Evolutionary conservation across 1,140 invertebrate species (phyloP).

Genomic region (Rhyacophila brunnea): DNA sequence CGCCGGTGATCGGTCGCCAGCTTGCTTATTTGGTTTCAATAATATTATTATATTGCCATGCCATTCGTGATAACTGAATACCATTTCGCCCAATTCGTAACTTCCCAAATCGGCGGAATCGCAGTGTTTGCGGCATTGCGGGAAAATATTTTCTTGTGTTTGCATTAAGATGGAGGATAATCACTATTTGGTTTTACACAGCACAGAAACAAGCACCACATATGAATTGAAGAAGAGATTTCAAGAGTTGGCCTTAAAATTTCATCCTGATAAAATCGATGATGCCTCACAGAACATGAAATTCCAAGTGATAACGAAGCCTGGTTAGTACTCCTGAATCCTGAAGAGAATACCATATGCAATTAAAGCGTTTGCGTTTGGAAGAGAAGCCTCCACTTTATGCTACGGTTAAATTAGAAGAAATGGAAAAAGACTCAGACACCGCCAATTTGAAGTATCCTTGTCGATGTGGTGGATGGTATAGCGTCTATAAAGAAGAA

Average conservation of each 20-base stretch:
- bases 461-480: conserved; percentile 65
- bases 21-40: too few species aligned
- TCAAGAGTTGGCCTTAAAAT: conserved; percentile 56
- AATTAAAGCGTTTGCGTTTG: conserved; percentile 51
- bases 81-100: too few species aligned
- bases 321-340: conserved; percentile 56
- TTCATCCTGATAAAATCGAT: conserved; percentile 64
- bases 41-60: too few species aligned
- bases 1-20: too few species aligned
- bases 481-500: conserved; percentile 53
- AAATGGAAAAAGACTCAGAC: conserved; percentile 51
- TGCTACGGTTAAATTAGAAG: conserved; percentile 52
- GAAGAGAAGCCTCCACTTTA: conserved; percentile 57
- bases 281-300: conserved; percentile 33
- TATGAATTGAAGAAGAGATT: conserved; percentile 65
- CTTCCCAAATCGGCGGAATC: too few species aligned
- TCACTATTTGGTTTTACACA: conserved; percentile 62
- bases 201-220: conserved; percentile 50
- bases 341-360: conserved; percentile 60
- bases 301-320: conserved; percentile 61
- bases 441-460: conserved; percentile 50
- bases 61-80: too few species aligned
- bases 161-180: conserved; percentile 40
- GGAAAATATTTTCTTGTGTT: too few species aligned
- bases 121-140: too few species aligned